Conservation (phyloP, 2,113 vertebrate species). For the Cichladusa arquata region DNA sequence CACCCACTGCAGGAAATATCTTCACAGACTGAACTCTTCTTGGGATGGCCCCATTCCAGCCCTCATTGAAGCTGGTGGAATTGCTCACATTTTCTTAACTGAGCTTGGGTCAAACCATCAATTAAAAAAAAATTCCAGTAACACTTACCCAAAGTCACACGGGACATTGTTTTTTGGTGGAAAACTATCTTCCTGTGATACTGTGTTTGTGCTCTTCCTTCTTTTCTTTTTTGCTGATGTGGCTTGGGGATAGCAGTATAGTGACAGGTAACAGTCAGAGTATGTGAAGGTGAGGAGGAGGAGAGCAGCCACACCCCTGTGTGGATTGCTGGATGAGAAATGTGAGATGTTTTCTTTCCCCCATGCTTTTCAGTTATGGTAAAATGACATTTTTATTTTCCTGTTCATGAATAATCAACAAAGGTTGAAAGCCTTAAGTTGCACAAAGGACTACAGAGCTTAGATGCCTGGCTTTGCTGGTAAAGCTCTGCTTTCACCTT, state of each 20-base stretch:
- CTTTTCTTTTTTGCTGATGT: background rate
- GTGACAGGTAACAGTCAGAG: background rate
- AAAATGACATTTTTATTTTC: background rate
- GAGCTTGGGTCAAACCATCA: background rate
- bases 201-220: background rate
- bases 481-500: background rate
- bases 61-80: background rate
- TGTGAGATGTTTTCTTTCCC: background rate
- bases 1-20: conserved; percentile 23
- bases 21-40: conserved; percentile 12
- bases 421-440: background rate
- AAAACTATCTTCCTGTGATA: background rate
- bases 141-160: background rate
- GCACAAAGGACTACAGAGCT: background rate
- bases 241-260: background rate
- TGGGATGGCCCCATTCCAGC: background rate
- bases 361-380: background rate
- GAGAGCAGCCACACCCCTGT: background rate
- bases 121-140: background rate
- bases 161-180: background rate
- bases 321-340: background rate
- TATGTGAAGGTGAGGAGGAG: background rate
- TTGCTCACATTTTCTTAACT: background rate
- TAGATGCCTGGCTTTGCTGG: background rate
- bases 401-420: background rate